Conservation (phyloP, 1,140 invertebrate species). For the Eumeta japonica region DNA sequence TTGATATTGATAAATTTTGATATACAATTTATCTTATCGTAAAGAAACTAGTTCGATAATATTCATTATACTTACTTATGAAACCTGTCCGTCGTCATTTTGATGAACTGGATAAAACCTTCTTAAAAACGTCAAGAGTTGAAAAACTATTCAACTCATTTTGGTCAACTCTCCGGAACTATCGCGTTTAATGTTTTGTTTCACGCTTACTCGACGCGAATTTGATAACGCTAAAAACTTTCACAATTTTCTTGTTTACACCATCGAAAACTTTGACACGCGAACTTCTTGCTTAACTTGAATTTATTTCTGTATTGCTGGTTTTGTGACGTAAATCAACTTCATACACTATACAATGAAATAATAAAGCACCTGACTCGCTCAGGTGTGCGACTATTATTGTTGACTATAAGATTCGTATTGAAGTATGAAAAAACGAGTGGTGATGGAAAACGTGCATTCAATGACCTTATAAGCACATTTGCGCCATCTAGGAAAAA, state of each 20-base stretch:
- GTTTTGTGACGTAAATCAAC: too few relatives aligned
- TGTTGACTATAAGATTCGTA: slow-evolving; percentile 5
- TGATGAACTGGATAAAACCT: too few relatives aligned
- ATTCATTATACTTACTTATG: slow-evolving; percentile 44
- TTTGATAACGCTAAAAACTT: slow-evolving; percentile 44
- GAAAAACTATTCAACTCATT: slow-evolving; percentile 42
- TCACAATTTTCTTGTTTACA: slow-evolving; percentile 34
- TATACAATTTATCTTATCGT: too few relatives aligned
- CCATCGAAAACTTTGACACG: slow-evolving; percentile 9
- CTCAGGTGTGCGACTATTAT: slow-evolving; percentile 9
- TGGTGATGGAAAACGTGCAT: slow-evolving; percentile 4
- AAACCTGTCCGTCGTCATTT: slow-evolving; percentile 50
- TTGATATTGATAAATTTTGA: too few relatives aligned
- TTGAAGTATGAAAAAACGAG: slow-evolving; percentile 5
- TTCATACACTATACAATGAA: too few relatives aligned
- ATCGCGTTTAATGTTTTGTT: slow-evolving; percentile 17
- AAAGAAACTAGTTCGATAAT: too few relatives aligned
- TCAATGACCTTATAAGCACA: slow-evolving; percentile 11
- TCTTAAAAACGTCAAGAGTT: slow-evolving; percentile 2
- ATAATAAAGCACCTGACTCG: slow-evolving; percentile 18
- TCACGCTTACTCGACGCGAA: slow-evolving; percentile 31
- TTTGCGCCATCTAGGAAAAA: slow-evolving; percentile 15
- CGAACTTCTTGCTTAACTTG: too few relatives aligned
- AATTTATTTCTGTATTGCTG: too few relatives aligned
- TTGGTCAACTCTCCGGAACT: too few relatives aligned